Percentiles rank a stretch among this genome's conserved stretches.
Evolutionary conservation across 2,113 vertebrate species (phyloP).

Genomic region (Dolichotis patagonum): DNA sequence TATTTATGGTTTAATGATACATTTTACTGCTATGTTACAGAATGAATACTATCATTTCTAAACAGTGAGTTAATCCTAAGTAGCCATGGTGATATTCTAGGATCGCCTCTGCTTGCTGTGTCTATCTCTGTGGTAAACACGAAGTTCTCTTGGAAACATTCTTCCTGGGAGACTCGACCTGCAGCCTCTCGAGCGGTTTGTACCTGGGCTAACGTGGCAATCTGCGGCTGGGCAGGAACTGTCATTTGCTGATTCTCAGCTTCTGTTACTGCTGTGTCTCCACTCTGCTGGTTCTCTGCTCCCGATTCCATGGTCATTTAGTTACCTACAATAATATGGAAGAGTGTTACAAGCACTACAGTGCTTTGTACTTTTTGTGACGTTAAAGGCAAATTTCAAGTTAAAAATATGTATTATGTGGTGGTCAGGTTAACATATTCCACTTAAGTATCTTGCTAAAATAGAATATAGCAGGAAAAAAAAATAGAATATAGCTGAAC

Average conservation of each 20-base stretch:
- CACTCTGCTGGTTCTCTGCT: constrained; percentile 97
- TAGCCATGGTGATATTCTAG: constrained; percentile 54
- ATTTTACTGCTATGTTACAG: constrained; percentile 43
- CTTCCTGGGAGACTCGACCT: constrained; percentile 56
- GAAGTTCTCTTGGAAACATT: constrained; percentile 57
- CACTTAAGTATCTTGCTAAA: constrained; percentile 62
- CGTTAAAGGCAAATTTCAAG: constrained; percentile 69
- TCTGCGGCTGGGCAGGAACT: constrained; percentile 92
- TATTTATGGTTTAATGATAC: constrained; percentile 49
- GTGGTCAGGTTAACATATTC: constrained; percentile 44
- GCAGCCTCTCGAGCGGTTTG: constrained; percentile 69
- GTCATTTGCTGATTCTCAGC: constrained; percentile 96
- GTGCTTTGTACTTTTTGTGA: constrained; percentile 75
- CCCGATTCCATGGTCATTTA: constrained; percentile 99
- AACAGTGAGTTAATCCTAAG: constrained; percentile 52
- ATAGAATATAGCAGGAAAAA: constrained; percentile 32
- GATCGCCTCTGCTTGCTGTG: constrained; percentile 42
- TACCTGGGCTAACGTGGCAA: constrained; percentile 98
- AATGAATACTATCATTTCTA: constrained; percentile 60
- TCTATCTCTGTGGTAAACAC: constrained; percentile 36
- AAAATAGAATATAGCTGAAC: constrained; percentile 37
- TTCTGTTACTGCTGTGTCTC: constrained; percentile 95
- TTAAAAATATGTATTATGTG: constrained; percentile 56
- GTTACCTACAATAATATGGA: constrained; percentile 91
- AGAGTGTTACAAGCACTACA: constrained; percentile 82